Base-by-base conservation (phyloP, 1,140 invertebrate species). In the Heliothis subflexa region DNA sequence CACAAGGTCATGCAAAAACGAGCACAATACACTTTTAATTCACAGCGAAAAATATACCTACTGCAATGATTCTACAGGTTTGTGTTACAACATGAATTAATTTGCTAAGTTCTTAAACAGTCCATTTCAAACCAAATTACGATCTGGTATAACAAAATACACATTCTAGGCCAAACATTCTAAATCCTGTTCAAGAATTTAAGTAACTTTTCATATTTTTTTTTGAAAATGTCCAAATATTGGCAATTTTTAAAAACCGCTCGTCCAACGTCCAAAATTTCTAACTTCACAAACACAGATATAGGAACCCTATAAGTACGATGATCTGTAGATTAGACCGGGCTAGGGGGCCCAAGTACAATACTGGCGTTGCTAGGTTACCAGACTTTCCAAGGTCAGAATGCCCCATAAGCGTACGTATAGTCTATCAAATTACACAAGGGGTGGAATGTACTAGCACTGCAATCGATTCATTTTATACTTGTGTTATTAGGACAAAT, bases 351-450 rank as follows among this genome's bases (percentile, higher is more conserved):
- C 84, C 89, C 87, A 85, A 84, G 88, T 83, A 81, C 78, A 80
- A 86, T 84, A 84, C 86, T 88, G 79, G 83, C 87, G 92, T 94
- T 92, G 91, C 90, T 92, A 92, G 88, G 92, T 88, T 94, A 92
- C 91, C 84, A 84, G 91, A 87, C 83, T 87, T 86, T 87, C 91
- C 91, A 94, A 93, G 92, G 91, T 93, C 91, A 94, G 83, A 88
- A 50, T 80, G 86, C 83, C 85, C 86, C 88, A 88, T 91, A 90
- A 78, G 68, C 83, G 86, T 85, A 88, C 78, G 79, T 89, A 89
- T 88, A 87, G 76, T 13, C 76, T 74, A 78, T 75, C 64, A 62
- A 78, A 78, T 78, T 76, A 78, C 76, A 47, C 75, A 73, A 81
- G 77, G 80, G 80, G 80, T 62, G 72, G 49, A 16, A 45, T 64